Evolutionary conservation across 1,140 invertebrate species (phyloP), one percentile per base, ranked within the genome.

Genomic region (Ceratina japonica): DNA sequence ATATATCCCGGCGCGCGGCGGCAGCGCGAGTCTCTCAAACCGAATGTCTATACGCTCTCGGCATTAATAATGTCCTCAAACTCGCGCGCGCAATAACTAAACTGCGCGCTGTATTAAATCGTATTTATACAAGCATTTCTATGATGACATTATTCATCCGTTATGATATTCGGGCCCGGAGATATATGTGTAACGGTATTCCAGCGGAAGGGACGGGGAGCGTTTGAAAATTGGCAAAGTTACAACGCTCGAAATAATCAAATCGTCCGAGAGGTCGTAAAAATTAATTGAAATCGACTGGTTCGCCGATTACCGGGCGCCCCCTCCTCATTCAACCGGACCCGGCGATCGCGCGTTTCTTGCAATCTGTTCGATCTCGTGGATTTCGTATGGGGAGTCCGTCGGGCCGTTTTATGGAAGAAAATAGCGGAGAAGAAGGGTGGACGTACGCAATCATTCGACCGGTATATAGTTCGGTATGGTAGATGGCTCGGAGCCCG

Each of bases 401-500:
- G 84, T 85, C 75, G 75, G 75, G 61, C 49, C 63, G 61, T 73
- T 65, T 72, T 12, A 51, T 54, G 22, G 51, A 61, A 66, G 80
- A 79, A 80, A 85, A 85, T 82, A 72, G 61, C 27, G 65, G 62
- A 22, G 73, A 81, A 75, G 37, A 59, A 79, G 64, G 69, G 64
- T n/a, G 69, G 75, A 68, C 58, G 64, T 27, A 58, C 52, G 82
- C 77, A 80, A 84, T 86, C 79, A 58, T 76, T 69, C 74, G 72
- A 69, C 44, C 66, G 54, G 79, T 82, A 76, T 82, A 76, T 79
- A 73, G 61, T 52, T 62, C 70, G 70, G 65, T 79, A 75, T 68
- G 75, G 86, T 65, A 78, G 79, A 88, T 89, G 87, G 88, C 88
- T 87, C 83, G 13, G 82, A 88, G 83, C 87, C 84, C 88, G 85